Evolutionary conservation across 1,140 invertebrate genomes (phyloP), one percentile per base, ranked within the genome.

Genomic region (Myzus persicae): DNA sequence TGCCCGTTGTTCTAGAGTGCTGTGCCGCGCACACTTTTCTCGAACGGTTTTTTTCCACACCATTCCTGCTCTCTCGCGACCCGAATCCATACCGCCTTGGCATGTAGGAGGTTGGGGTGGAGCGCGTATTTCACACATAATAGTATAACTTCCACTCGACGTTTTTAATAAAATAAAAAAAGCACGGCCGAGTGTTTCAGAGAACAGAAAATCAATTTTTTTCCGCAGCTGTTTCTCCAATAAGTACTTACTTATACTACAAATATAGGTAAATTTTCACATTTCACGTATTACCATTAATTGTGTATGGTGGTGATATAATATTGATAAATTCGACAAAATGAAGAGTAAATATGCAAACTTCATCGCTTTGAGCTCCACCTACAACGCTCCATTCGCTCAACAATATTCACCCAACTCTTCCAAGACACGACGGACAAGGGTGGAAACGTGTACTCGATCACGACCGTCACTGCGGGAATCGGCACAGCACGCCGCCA

Each of bases 131-230:
- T 76, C 6, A 1, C n/a, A 18, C 14, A 76, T 76, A n/a, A 18
- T n/a, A 76, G 31, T n/a, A n/a, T 76, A 76, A 76, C 59, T 18
- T 36, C 59, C 14, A 76, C n/a, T 76, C 59, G 0, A 76, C 59
- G 59, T 76, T 76, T 76, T 76, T 76, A 76, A 76, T 76, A 76
- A n/a, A 76, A 76, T n/a, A 76, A 76, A 76, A 76, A 76, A 76
- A 76, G 31, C 31, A n/a, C n/a, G 3, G 59, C 11, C n/a, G 1
- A 76, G 59, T 36, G 59, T 76, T 76, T 76, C 59, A 4, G 14
- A 67, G 31, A 59, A 31, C 54, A 59, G 31, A 59, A 76, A n/a
- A n/a, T 76, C 59, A n/a, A 51, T 51, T 76, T n/a, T n/a, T 36
- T 67, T 76, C 9, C 31, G 14, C n/a, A 18, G 31, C 59, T 24